A percentile compares a stretch with the other conserved stretches of the same genome.
Evolutionary conservation across 2,888 invertebrate genomes (phyloP).

Genomic region (Lathronympha strigana): DNA sequence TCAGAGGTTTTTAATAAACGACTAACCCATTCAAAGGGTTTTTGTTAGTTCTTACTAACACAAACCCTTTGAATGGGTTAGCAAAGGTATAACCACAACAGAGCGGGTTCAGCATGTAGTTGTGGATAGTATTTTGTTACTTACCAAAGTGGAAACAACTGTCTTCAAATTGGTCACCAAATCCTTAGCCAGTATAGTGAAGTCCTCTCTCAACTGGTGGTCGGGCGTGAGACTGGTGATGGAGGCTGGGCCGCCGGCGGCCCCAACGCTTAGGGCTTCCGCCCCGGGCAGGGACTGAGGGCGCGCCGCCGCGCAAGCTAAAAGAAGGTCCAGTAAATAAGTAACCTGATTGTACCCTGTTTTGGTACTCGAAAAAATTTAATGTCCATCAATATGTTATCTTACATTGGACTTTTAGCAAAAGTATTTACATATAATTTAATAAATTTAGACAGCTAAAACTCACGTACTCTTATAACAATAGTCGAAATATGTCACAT

Average conservation of each 20-base stretch:
- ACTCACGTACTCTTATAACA: too few relatives aligned
- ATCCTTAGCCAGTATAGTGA: slow-evolving; percentile 87
- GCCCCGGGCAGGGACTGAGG: slow-evolving; percentile 84
- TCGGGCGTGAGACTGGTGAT: slow-evolving; percentile 76
- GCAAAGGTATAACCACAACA: too few relatives aligned
- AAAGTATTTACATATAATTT: too few relatives aligned
- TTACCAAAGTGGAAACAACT: slow-evolving; percentile 78
- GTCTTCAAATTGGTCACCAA: slow-evolving; percentile 87
- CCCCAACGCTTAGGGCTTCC: slow-evolving; percentile 63
- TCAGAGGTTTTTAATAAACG: too few relatives aligned
- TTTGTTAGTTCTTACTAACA: too few relatives aligned
- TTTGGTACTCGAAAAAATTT: neutral
- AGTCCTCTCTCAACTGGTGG: slow-evolving; percentile 86
- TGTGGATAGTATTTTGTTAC: slow-evolving; percentile 38
- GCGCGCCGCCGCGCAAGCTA: slow-evolving; percentile 79
- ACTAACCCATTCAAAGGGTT: too few relatives aligned
- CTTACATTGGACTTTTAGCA: too few relatives aligned
- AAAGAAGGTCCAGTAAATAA: slow-evolving; percentile 4
- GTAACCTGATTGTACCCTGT: neutral
- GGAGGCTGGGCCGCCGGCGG: slow-evolving; percentile 65
- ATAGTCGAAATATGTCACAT: too few relatives aligned
- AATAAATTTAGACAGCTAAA: too few relatives aligned
- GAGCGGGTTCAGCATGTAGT: too few relatives aligned
- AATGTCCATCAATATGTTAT: too few relatives aligned
- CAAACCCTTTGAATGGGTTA: too few relatives aligned